phyloP scores from a whole-genome alignment of 2,113 vertebrate species.

The Numenius arquata region DNA sequence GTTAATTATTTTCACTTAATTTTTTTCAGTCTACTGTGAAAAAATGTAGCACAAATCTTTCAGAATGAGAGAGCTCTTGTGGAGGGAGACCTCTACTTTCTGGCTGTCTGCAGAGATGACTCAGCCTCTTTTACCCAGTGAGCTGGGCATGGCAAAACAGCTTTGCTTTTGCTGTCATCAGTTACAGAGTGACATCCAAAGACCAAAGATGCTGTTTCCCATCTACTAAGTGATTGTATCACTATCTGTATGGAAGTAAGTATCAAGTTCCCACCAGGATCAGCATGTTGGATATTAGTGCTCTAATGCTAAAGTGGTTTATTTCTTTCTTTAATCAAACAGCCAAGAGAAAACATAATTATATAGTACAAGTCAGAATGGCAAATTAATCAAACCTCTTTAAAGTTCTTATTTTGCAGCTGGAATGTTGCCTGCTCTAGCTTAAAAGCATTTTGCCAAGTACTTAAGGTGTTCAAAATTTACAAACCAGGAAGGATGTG shows the following conservation, averaged over 20 bases:
- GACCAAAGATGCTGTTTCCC: neutral
- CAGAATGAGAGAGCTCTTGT: neutral
- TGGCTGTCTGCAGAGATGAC: neutral
- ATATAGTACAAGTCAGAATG: neutral
- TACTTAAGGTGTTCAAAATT: constrained; percentile 1
- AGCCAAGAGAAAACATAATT: constrained; percentile 13
- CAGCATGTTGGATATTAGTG: neutral
- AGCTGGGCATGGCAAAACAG: neutral
- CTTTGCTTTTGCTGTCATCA: neutral
- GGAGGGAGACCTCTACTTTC: neutral
- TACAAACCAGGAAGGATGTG: neutral
- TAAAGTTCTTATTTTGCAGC: constrained; percentile 24
- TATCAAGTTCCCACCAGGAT: neutral
- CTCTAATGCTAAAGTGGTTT: neutral
- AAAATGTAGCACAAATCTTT: neutral
- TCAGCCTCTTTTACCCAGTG: neutral
- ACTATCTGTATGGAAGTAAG: neutral
- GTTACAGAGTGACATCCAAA: neutral
- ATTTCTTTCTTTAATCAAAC: constrained; percentile 30
- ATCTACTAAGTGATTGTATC: neutral
- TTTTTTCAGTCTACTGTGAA: neutral
- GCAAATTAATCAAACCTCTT: constrained; percentile 37
- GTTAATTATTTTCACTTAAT: neutral
- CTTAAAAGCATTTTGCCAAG: neutral
- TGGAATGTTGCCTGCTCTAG: neutral